These are phyloP conservation scores for Triops longicaudatus DNA, from an alignment of 1,140 invertebrate genomes.

Conservation along the genomic window DNA sequence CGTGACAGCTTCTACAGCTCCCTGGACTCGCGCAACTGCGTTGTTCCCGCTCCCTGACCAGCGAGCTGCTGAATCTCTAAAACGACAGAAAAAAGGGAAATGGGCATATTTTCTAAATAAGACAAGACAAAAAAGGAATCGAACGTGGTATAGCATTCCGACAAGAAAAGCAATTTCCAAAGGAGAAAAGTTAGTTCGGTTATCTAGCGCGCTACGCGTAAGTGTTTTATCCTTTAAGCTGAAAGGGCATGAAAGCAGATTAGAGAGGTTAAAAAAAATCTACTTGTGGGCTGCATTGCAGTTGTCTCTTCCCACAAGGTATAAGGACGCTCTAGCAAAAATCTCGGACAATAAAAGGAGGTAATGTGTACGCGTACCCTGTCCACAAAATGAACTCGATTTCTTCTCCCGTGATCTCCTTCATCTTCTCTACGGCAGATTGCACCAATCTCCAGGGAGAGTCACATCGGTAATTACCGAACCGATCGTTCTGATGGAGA, in stretches of 20 bases:
- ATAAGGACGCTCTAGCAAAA: not conserved
- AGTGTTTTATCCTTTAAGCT: no score
- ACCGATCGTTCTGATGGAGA: constrained; percentile 20
- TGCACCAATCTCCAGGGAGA: constrained; percentile 74
- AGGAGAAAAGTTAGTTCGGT: no score
- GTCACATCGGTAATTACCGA: constrained; percentile 77
- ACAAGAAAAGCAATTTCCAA: no score
- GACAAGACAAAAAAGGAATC: not conserved
- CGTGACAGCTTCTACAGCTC: constrained; percentile 45
- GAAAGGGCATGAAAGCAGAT: not conserved
- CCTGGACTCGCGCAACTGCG: constrained; percentile 20
- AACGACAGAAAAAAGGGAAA: not conserved
- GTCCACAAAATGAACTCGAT: constrained; percentile 84
- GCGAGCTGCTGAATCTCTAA: constrained; percentile 27
- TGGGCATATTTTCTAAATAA: not conserved
- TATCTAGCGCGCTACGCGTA: no score
- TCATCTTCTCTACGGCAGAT: constrained; percentile 76
- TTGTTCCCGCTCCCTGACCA: constrained; percentile 20
- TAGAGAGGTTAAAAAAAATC: not conserved
- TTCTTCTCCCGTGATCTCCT: constrained; percentile 57
- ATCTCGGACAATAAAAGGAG: not conserved
- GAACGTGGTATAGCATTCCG: not conserved
- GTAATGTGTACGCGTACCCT: constrained; percentile 53
- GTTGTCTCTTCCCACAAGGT: not conserved
- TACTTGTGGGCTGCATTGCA: not conserved